phyloP scores from a whole-genome alignment of 2,797 vertebrate genomes.

The Rhinatrema bivittatum region DNA sequence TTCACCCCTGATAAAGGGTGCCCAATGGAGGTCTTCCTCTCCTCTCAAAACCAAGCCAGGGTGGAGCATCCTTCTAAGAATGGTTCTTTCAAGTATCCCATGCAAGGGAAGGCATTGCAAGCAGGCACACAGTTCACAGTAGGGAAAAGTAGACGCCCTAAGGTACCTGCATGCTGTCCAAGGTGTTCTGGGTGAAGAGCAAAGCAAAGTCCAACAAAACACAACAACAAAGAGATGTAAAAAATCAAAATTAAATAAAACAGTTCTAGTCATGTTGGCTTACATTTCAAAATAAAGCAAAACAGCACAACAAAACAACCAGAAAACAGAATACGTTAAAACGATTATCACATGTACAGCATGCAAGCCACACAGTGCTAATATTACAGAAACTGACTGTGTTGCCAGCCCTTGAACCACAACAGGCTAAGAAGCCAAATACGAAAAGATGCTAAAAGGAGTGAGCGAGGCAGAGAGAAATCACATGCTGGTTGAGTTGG shows the following conservation, averaged over 20 bases:
- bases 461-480: background rate
- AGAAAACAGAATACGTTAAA: conserved; percentile 11
- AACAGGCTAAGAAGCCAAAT: background rate
- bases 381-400: conserved; percentile 17
- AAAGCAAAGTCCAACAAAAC: conserved; percentile 66
- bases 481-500: conserved; percentile 22
- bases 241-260: conserved; percentile 30
- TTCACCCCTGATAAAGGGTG: no score
- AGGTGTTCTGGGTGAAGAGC: conserved; percentile 80
- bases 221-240: conserved; percentile 65
- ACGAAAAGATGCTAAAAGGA: background rate
- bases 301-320: no score
- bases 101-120: conserved; percentile 8
- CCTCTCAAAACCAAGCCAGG: no score
- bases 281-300: background rate
- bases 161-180: conserved; percentile 99
- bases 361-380: conserved; percentile 4
- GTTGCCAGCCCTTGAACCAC: background rate
- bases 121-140: no score
- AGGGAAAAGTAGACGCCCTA: conserved; percentile 25
- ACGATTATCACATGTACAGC: background rate
- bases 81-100: conserved; percentile 13
- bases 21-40: no score
- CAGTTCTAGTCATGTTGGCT: conserved; percentile 7
- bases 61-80: no score